Evolutionary conservation across 2,797 vertebrate species (phyloP).

Genomic region (Moxostoma hubbsi): DNA sequence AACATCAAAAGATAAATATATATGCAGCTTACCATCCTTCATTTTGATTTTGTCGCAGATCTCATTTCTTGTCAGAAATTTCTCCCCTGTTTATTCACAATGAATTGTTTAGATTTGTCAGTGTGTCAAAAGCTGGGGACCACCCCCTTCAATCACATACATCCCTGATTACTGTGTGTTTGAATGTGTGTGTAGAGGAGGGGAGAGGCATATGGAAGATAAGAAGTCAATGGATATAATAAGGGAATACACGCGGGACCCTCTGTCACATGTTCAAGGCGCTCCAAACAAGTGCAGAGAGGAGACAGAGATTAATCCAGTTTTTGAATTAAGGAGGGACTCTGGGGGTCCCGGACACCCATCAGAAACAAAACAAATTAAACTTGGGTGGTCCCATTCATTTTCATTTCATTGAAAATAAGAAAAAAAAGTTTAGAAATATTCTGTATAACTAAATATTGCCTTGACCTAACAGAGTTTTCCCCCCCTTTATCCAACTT

Average conservation of each 20-base stretch:
- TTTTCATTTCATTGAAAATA: no score
- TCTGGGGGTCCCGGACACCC: no score
- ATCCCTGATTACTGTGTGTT: conserved; percentile 18
- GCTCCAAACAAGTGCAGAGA: background rate
- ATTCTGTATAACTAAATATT: no score
- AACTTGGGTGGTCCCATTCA: no score
- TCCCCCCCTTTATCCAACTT: no score
- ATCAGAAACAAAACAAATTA: no score
- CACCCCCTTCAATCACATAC: conserved; percentile 65
- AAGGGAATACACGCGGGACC: conserved; percentile 26
- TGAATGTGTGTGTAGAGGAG: conserved; percentile 23
- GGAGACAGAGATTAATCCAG: background rate
- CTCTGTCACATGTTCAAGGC: conserved; percentile 29
- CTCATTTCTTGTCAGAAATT: conserved; percentile 62
- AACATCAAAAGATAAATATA: background rate
- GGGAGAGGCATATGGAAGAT: conserved; percentile 15
- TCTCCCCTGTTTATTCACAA: conserved; percentile 70
- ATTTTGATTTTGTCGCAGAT: conserved; percentile 14
- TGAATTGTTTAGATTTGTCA: conserved; percentile 66
- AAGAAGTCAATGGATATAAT: conserved; percentile 16
- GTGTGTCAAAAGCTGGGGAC: conserved; percentile 60
- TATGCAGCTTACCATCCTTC: conserved; percentile 2
- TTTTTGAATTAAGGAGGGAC: no score
- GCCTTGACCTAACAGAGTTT: no score
- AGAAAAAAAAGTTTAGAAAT: no score